phyloP scores from a whole-genome alignment of 2,888 invertebrate genomes.

The Lissocephala sabroskyi region DNA sequence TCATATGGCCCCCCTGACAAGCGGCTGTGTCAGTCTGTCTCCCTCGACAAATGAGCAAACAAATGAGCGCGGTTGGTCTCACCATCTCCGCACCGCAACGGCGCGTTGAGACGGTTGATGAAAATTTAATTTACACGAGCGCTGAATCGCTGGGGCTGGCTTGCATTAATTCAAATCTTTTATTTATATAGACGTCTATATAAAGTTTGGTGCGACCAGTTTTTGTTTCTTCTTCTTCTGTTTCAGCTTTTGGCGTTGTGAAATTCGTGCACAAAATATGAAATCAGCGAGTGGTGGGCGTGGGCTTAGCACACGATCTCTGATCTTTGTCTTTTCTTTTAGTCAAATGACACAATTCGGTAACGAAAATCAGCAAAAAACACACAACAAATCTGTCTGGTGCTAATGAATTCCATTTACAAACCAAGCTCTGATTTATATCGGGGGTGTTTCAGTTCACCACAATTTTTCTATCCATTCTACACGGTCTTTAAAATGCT shows the following conservation, averaged over 20 bases:
- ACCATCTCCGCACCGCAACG: background rate
- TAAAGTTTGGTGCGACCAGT: slow-evolving; percentile 40
- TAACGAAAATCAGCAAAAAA: too few species aligned
- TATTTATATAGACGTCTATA: slow-evolving; percentile 9
- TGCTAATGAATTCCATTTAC: too few species aligned
- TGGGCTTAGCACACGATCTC: slow-evolving; percentile 34
- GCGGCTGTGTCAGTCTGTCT: slow-evolving; percentile 26
- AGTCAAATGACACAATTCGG: slow-evolving; percentile 47
- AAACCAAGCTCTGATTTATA: too few species aligned
- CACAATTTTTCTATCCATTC: too few species aligned
- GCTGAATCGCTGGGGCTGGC: slow-evolving; percentile 8
- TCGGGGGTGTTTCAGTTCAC: too few species aligned
- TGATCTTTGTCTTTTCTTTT: slow-evolving; percentile 26
- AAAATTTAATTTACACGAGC: slow-evolving; percentile 41
- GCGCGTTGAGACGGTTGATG: slow-evolving; percentile 9
- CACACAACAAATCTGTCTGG: too few species aligned
- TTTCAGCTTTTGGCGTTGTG: slow-evolving; percentile 6
- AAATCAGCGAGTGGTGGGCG: slow-evolving; percentile 55
- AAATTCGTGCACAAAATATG: slow-evolving; percentile 31
- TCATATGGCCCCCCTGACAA: slow-evolving; percentile 30
- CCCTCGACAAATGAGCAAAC: slow-evolving; percentile 48
- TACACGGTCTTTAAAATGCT: too few species aligned
- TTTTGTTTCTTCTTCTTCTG: too few species aligned
- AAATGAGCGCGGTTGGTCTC: slow-evolving; percentile 33
- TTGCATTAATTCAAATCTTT: slow-evolving; percentile 21